Conservation (phyloP, 2,888 invertebrate genomes). For the Torymus tubicola region DNA sequence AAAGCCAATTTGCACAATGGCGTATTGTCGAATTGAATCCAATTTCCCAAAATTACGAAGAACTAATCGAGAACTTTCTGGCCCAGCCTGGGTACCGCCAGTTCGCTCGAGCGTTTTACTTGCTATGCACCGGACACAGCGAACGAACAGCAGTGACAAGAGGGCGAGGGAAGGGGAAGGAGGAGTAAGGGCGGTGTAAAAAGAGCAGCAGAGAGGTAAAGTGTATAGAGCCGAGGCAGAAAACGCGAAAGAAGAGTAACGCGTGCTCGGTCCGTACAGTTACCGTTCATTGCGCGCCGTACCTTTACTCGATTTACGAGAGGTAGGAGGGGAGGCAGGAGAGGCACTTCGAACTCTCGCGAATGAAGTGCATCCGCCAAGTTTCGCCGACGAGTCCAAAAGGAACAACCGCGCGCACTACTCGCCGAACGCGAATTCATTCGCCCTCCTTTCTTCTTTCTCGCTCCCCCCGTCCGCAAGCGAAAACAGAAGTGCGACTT, state of each 20-base stretch:
- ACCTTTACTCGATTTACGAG: constrained; percentile 45
- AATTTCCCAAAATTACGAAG: constrained; percentile 22
- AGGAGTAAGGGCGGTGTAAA: no score
- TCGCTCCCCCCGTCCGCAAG: background rate
- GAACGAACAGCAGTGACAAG: background rate
- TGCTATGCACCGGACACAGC: constrained; percentile 26
- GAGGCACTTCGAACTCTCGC: constrained; percentile 29
- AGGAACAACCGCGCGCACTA: constrained; percentile 6
- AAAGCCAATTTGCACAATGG: no score
- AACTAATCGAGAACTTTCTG: constrained; percentile 19
- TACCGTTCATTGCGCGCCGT: constrained; percentile 32
- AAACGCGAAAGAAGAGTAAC: constrained; percentile 18
- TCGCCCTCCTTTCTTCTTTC: constrained; percentile 11
- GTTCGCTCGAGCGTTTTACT: constrained; percentile 10
- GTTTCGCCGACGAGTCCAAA: constrained; percentile 17
- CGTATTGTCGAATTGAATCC: constrained; percentile 17
- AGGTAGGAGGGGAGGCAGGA: background rate
- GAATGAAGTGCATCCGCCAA: constrained; percentile 34
- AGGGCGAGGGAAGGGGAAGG: background rate
- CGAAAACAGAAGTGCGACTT: constrained; percentile 54
- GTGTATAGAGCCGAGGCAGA: background rate
- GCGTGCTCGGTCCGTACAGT: constrained; percentile 26
- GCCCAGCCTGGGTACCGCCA: background rate
- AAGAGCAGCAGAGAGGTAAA: background rate
- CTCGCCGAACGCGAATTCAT: constrained; percentile 22